Conservation (phyloP, 2,113 vertebrate genomes). For the Hiodon alosoides region DNA sequence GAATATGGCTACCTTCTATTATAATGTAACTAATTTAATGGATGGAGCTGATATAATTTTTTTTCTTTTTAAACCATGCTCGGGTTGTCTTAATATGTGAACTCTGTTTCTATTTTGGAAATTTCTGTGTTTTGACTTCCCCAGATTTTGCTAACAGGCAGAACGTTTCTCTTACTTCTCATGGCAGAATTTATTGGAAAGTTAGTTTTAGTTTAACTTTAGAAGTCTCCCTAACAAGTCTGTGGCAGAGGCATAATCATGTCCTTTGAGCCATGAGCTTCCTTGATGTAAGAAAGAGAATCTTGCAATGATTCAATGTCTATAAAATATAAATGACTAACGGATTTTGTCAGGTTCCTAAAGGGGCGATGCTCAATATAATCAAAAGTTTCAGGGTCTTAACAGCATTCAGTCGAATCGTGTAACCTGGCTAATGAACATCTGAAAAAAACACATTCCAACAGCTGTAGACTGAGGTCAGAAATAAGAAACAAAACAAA, state of each 20-base stretch:
- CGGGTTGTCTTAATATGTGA: too few relatives aligned
- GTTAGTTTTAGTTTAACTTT: constrained; percentile 3
- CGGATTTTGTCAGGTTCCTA: background rate
- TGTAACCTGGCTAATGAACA: background rate
- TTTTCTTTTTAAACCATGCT: too few relatives aligned
- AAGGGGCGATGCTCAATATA: background rate
- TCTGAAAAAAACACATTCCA: background rate
- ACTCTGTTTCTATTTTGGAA: constrained; percentile 5
- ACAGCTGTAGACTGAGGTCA: too few relatives aligned
- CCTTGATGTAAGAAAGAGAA: constrained; percentile 5
- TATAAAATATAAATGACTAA: constrained; percentile 16
- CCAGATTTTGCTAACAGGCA: constrained; percentile 3
- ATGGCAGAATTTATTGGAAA: constrained; percentile 10
- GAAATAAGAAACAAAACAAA: too few relatives aligned
- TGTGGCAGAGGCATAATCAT: background rate
- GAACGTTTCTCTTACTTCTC: constrained; percentile 2
- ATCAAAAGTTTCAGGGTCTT: background rate
- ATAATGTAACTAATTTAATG: too few relatives aligned
- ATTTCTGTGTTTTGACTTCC: constrained; percentile 5
- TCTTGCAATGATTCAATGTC: background rate
- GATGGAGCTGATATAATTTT: too few relatives aligned
- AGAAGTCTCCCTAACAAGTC: background rate
- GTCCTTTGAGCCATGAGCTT: background rate
- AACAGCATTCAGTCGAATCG: background rate
- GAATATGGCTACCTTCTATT: too few relatives aligned